Evolutionary conservation across 1,140 invertebrate genomes (phyloP).

Genomic region (Alviniconcha marisindica): DNA sequence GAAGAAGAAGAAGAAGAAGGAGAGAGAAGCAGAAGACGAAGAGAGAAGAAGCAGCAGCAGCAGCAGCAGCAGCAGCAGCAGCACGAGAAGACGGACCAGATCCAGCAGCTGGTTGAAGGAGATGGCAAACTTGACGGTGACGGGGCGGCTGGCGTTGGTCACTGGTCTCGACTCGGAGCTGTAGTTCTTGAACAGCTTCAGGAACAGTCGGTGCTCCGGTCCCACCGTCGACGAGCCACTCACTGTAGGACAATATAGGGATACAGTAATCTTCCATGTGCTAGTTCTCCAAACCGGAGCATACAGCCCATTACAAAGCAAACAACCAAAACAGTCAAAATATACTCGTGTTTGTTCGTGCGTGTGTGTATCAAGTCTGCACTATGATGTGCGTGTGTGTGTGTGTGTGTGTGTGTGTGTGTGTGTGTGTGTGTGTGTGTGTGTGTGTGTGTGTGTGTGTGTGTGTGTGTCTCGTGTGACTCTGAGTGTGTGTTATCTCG

Average conservation of each 20-base stretch:
- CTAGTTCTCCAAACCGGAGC: background rate
- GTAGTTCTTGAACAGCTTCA: constrained; percentile 58
- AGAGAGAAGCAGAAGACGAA: no score
- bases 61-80: no score
- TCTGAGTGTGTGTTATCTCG: no score
- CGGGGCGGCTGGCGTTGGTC: constrained; percentile 56
- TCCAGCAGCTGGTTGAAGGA: constrained; percentile 72
- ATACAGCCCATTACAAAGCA: no score
- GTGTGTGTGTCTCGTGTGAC: no score
- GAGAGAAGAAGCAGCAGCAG: no score
- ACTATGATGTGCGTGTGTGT: background rate
- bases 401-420: background rate
- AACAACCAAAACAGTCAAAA: background rate
- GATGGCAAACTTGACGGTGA: constrained; percentile 63
- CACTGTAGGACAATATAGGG: background rate
- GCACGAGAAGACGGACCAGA: constrained; percentile 58
- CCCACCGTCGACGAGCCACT: constrained; percentile 3
- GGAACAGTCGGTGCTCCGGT: constrained; percentile 58
- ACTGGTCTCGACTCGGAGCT: constrained; percentile 63
- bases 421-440: background rate
- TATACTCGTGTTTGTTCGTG: background rate
- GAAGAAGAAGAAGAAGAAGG: no score
- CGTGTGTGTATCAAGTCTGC: background rate
- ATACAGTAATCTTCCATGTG: background rate
- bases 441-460: background rate